phyloP scores from a whole-genome alignment of 2,888 invertebrate genomes.

The Campopleginae sp. region DNA sequence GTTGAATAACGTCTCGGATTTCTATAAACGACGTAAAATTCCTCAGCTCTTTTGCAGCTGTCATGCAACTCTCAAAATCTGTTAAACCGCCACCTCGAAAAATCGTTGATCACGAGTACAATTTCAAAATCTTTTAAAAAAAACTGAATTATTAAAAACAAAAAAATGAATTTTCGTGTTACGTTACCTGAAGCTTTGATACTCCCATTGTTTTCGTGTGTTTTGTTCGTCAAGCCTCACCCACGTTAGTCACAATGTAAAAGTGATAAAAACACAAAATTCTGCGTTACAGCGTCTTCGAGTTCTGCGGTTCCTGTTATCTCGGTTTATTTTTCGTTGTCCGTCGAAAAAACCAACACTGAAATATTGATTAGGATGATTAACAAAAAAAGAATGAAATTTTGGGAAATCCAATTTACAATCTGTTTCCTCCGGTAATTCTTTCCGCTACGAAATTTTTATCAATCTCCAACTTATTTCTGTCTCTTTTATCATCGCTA shows the following conservation, averaged over 20 bases:
- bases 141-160: neutral
- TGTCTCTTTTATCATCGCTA: neutral
- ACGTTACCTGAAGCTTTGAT: constrained; percentile 55
- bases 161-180: neutral
- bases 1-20: neutral
- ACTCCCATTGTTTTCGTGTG: constrained; percentile 52
- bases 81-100: neutral
- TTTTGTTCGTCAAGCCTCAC: neutral
- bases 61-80: neutral
- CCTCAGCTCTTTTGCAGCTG: neutral
- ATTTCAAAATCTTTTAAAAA: neutral
- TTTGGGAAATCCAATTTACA: neutral
- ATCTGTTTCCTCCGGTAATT: neutral
- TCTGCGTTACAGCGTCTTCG: neutral
- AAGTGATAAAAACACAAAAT: neutral
- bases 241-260: constrained; percentile 37
- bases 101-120: neutral
- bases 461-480: neutral
- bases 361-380: constrained; percentile 15
- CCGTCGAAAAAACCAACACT: constrained; percentile 14
- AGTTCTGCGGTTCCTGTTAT: neutral
- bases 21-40: neutral
- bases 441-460: neutral
- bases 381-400: neutral
- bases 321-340: neutral